Evolutionary conservation across 2,888 invertebrate species (phyloP), one percentile per base, ranked within the genome.

Genomic region (Trichogramma evanescens): DNA sequence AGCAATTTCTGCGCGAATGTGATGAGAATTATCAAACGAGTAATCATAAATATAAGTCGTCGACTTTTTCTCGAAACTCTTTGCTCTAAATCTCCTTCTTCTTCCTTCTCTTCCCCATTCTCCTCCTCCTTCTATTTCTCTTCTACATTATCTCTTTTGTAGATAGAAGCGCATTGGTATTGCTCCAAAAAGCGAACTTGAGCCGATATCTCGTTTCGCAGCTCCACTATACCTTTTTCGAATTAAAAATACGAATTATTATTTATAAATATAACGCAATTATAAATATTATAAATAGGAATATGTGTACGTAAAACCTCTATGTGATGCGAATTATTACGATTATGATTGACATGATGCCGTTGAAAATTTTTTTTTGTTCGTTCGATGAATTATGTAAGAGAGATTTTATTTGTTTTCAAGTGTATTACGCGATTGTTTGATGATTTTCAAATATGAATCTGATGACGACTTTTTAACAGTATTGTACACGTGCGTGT

Each of bases 221-320:
- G 65, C 62, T 68, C 71, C 69, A 73, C 74, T 74, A 75, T 68
- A 74, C 74, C 26, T 26, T 26, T 26, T 26, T 26, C 26, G 26
- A 26, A 26, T 26, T 67, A 70, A 61, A 65, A 66, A 66, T 67
- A 64, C 41, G 64, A 63, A 56, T 59, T 38, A 50, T 63, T 64
- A 63, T 65, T 61, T 63, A 64, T 65, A 65, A 58, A 64, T 61
- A 65, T 60, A 65, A 63, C 67, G 66, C 63, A 68, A 65, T 67
- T 68, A 70, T 68, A 71, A 66, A 70, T 70, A 72, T 69, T 70
- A 72, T 70, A 72, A 61, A 70, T 73, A 72, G 70, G 64, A 69
- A 70, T 65, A 64, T 67, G 68, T 67, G 66, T 71, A 73, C 42
- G 60, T 26, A 26, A 26, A 26, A 26, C 26, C 26, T 26, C 26